These are phyloP conservation scores for Chelidonichthys spinosus DNA, from an alignment of 2,797 vertebrate genomes.

Conservation along the genomic window DNA sequence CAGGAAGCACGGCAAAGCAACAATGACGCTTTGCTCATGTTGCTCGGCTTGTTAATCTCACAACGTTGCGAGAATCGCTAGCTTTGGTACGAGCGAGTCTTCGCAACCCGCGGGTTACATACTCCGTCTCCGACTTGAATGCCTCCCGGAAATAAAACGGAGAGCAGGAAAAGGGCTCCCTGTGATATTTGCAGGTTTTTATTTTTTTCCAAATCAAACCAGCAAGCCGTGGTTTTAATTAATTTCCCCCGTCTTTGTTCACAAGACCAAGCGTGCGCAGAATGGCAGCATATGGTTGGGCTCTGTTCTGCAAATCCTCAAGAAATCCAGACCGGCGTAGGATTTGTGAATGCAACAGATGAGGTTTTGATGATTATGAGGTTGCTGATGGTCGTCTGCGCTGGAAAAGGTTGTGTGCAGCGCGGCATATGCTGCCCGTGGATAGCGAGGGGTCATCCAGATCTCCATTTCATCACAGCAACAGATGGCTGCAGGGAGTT, in stretches of 20 bases:
- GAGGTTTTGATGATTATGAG: constrained; percentile 76
- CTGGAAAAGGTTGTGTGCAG: constrained; percentile 60
- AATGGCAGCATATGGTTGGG: constrained; percentile 74
- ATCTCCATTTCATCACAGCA: constrained; percentile 75
- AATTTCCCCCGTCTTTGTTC: constrained; percentile 68
- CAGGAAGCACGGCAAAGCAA: constrained; percentile 37
- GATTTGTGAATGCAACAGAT: constrained; percentile 77
- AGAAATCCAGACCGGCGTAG: constrained; percentile 67
- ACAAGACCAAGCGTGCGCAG: constrained; percentile 16
- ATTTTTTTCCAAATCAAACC: constrained; percentile 52
- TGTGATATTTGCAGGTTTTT: constrained; percentile 74
- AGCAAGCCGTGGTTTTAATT: constrained; percentile 67
- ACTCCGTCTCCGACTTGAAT: constrained; percentile 53
- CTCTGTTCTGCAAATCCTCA: constrained; percentile 77
- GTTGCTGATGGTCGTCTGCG: constrained; percentile 54
- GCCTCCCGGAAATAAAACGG: constrained; percentile 54
- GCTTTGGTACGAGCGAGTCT: constrained; percentile 35
- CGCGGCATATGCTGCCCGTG: constrained; percentile 70
- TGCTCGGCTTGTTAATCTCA: constrained; percentile 57
- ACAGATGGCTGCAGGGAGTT: constrained; percentile 79
- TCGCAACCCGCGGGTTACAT: constrained; percentile 45
- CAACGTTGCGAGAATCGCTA: constrained; percentile 30
- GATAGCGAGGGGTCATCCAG: constrained; percentile 73
- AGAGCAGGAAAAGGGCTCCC: constrained; percentile 48
- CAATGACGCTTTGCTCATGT: constrained; percentile 45